These are phyloP conservation scores for Pontoporia blainvillei DNA, from an alignment of 2,113 vertebrate species.

Conservation along the genomic window DNA sequence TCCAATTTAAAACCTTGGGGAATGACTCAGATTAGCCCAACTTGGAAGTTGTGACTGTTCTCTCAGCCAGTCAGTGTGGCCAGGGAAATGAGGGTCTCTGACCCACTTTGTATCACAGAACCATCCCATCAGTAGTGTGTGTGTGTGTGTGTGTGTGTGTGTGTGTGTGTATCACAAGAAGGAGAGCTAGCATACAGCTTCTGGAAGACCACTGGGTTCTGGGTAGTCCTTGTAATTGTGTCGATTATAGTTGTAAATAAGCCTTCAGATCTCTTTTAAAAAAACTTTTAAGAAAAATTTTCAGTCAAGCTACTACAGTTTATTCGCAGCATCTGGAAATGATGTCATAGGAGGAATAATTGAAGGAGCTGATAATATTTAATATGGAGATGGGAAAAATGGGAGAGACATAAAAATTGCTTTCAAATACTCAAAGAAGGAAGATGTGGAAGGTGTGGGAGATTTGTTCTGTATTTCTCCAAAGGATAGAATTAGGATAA, in stretches of 20 bases:
- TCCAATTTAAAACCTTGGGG: neutral
- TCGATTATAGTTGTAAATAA: neutral
- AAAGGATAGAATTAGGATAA: neutral
- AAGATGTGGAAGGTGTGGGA: neutral
- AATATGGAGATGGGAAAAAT: neutral
- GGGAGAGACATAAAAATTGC: neutral
- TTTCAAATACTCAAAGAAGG: neutral
- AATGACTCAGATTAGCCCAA: neutral
- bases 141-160: neutral
- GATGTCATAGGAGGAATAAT: neutral
- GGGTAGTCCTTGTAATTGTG: neutral
- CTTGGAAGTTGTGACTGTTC: neutral
- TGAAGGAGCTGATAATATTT: neutral
- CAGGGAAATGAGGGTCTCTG: neutral
- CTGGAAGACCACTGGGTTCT: neutral
- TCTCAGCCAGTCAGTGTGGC: neutral
- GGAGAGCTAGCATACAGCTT: neutral
- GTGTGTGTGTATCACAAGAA: neutral
- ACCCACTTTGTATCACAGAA: neutral
- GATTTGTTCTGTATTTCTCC: neutral
- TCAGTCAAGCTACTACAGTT: neutral
- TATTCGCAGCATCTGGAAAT: neutral
- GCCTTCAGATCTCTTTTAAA: neutral
- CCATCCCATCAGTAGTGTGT: no score
- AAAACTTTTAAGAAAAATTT: neutral